phyloP scores from a whole-genome alignment of 2,888 invertebrate species.

The Herminia tarsipennalis region DNA sequence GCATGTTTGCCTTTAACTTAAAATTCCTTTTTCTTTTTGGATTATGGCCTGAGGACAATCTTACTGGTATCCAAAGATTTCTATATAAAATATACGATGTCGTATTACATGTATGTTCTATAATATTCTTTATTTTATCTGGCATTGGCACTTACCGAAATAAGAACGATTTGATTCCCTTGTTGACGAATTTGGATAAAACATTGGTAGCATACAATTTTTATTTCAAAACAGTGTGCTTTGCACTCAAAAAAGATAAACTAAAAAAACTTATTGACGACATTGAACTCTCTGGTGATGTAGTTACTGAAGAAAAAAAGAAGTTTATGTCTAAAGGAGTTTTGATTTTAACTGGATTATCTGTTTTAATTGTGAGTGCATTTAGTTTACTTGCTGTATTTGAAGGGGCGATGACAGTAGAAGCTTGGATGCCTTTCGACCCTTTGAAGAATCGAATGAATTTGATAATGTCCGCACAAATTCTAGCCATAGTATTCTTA shows the following conservation, averaged over 20 bases:
- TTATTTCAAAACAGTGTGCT: constrained; percentile 59
- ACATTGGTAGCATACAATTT: constrained; percentile 62
- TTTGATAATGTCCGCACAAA: constrained; percentile 53
- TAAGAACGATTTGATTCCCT: constrained; percentile 45
- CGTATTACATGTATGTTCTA: constrained; percentile 48
- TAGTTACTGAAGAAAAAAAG: constrained; percentile 50
- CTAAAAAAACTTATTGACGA: constrained; percentile 56
- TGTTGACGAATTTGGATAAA: constrained; percentile 66
- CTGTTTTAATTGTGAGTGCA: constrained; percentile 41
- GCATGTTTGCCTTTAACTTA: constrained; percentile 67
- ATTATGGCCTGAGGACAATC: constrained; percentile 62
- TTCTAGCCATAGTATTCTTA: constrained; percentile 51
- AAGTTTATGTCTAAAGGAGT: constrained; percentile 56
- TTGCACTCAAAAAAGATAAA: constrained; percentile 52
- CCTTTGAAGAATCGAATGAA: constrained; percentile 53
- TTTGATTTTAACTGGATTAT: constrained; percentile 46
- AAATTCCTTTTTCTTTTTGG: constrained; percentile 65
- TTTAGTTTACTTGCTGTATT: constrained; percentile 54
- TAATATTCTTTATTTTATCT: constrained; percentile 50
- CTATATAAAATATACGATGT: constrained; percentile 61
- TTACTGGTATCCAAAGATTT: constrained; percentile 34
- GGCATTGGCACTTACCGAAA: constrained; percentile 58
- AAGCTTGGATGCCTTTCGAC: constrained; percentile 75
- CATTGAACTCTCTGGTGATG: constrained; percentile 64
- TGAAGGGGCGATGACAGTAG: constrained; percentile 62